A percentile compares a stretch with the other conserved stretches of the same genome.
Evolutionary conservation across 2,113 vertebrate species (phyloP).

Genomic region (Uria aalge): DNA sequence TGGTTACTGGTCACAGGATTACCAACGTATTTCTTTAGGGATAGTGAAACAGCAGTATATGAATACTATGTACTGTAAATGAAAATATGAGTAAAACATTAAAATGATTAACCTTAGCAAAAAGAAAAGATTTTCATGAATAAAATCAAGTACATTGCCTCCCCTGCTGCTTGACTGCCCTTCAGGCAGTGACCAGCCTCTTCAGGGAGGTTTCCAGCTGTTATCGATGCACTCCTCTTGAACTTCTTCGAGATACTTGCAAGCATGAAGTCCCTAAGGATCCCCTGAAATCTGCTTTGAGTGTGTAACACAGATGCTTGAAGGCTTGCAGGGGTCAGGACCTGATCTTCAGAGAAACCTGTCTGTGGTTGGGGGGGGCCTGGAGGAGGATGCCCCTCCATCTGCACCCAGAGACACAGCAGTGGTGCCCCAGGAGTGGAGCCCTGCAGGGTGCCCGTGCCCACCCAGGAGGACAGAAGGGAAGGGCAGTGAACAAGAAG

Average conservation of each 20-base stretch:
- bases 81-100: neutral
- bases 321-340: neutral
- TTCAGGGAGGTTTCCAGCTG: rapidly evolving
- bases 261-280: neutral
- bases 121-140: neutral
- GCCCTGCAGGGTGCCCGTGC: rapidly evolving
- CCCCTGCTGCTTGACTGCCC: neutral
- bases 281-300: neutral
- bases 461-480: neutral
- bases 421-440: rapidly evolving
- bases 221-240: neutral
- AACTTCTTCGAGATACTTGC: neutral
- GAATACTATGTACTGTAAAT: neutral
- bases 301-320: too few species aligned
- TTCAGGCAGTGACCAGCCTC: neutral
- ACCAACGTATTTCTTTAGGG: neutral
- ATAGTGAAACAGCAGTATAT: neutral
- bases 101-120: neutral
- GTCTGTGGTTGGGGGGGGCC: rapidly evolving
- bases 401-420: rapidly evolving
- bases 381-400: neutral
- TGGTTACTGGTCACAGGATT: neutral
- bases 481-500: neutral
- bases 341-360: neutral
- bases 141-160: neutral